Evolutionary conservation across 1,140 invertebrate species (phyloP).

Genomic region (Gryllus bimaculatus): DNA sequence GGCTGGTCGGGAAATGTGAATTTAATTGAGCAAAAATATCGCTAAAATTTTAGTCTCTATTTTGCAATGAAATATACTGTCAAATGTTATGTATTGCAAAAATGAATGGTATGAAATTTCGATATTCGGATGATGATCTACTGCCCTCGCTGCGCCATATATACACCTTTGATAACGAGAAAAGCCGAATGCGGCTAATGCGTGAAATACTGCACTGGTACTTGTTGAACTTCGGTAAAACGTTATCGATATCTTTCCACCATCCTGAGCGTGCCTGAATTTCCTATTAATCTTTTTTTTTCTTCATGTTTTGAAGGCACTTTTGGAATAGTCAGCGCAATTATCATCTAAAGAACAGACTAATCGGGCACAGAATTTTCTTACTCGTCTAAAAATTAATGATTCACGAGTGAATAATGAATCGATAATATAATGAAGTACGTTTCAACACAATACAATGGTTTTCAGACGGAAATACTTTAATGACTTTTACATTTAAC

Average conservation of each 20-base stretch:
- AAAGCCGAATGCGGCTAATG: not conserved
- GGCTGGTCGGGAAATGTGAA: not conserved
- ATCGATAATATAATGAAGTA: too few species aligned
- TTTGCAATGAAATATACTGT: not conserved
- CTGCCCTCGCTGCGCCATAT: not conserved
- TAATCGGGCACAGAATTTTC: too few species aligned
- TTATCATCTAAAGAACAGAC: not conserved
- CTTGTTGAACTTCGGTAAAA: not conserved
- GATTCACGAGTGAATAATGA: too few species aligned
- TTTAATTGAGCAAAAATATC: not conserved
- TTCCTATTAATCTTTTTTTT: not conserved
- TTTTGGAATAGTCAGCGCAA: not conserved
- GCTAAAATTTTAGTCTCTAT: constrained; percentile 1
- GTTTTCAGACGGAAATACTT: too few species aligned
- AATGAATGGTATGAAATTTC: not conserved
- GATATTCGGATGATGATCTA: not conserved
- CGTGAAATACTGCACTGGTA: not conserved
- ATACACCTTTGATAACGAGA: not conserved
- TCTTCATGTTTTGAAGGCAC: not conserved
- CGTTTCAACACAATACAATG: too few species aligned
- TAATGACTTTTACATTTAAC: too few species aligned
- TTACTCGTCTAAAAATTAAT: too few species aligned
- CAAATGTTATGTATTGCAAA: not conserved
- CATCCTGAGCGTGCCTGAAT: not conserved
- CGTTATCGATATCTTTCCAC: not conserved